Conservation (phyloP, 2,888 invertebrate genomes). For the Chymomyza fuscimana region DNA sequence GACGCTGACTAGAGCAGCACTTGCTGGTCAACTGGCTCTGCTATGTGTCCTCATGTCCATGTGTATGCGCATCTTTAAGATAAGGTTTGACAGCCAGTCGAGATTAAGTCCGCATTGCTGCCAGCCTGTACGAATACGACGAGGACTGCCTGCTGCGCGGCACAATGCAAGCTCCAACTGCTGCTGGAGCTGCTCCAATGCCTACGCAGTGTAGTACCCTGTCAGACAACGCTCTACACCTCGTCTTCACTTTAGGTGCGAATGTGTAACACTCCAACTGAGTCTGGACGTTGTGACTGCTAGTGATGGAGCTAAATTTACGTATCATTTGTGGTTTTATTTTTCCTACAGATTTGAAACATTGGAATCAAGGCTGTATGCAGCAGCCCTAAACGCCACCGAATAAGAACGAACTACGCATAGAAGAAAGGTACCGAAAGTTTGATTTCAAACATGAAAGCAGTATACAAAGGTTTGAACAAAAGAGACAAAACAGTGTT, state of each 20-base stretch:
- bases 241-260: conserved; percentile 29
- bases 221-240: background rate
- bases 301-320: too few relatives aligned
- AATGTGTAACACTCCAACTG: conserved; percentile 29
- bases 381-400: too few relatives aligned
- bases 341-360: too few relatives aligned
- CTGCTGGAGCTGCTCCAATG: background rate
- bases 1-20: conserved; percentile 7
- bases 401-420: too few relatives aligned
- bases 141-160: conserved; percentile 17
- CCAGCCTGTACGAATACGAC: background rate
- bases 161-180: conserved; percentile 4
- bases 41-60: conserved; percentile 4
- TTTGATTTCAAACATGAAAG: too few relatives aligned
- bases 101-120: conserved; percentile 43
- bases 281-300: conserved; percentile 16
- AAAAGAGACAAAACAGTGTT: too few relatives aligned
- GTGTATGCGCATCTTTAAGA: conserved; percentile 51
- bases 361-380: too few relatives aligned
- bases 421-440: too few relatives aligned
- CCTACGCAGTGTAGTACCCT: conserved; percentile 29
- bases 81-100: conserved; percentile 52
- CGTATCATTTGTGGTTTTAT: too few relatives aligned
- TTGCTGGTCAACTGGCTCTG: conserved; percentile 25
- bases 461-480: too few relatives aligned